phyloP scores from a whole-genome alignment of 2,888 invertebrate species.

The Phorcus lineatus region DNA sequence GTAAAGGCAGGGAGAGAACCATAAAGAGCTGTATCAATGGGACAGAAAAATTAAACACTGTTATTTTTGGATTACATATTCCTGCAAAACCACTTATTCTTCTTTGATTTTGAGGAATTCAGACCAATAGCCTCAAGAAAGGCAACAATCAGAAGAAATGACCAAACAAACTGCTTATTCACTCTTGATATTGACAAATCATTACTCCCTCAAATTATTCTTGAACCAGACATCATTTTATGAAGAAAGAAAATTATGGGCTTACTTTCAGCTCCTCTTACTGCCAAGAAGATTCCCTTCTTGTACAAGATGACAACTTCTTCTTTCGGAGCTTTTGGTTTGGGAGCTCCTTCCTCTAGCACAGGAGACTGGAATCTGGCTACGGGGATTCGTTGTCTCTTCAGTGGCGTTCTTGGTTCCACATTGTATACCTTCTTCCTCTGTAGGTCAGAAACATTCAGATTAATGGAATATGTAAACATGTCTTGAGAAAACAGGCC shows the following conservation, averaged over 20 bases:
- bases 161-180: no score
- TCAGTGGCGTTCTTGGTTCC: constrained; percentile 64
- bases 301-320: constrained; percentile 91
- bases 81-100: no score
- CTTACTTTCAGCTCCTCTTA: constrained; percentile 91
- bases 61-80: no score
- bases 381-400: constrained; percentile 65
- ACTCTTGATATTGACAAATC: no score
- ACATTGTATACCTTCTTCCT: constrained; percentile 39
- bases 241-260: constrained; percentile 75
- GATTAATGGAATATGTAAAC: no score
- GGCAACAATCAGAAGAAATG: no score
- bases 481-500: no score
- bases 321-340: constrained; percentile 76
- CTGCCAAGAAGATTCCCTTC: constrained; percentile 92
- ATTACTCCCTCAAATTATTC: background rate
- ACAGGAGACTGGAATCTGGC: constrained; percentile 69
- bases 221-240: background rate
- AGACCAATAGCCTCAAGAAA: no score
- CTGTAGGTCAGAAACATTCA: constrained; percentile 7
- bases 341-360: constrained; percentile 54
- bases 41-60: background rate
- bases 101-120: no score
- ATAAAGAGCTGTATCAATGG: background rate
- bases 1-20: no score